These are phyloP conservation scores for Labrus mixtus DNA, from an alignment of 2,113 vertebrate genomes.

Conservation along the genomic window DNA sequence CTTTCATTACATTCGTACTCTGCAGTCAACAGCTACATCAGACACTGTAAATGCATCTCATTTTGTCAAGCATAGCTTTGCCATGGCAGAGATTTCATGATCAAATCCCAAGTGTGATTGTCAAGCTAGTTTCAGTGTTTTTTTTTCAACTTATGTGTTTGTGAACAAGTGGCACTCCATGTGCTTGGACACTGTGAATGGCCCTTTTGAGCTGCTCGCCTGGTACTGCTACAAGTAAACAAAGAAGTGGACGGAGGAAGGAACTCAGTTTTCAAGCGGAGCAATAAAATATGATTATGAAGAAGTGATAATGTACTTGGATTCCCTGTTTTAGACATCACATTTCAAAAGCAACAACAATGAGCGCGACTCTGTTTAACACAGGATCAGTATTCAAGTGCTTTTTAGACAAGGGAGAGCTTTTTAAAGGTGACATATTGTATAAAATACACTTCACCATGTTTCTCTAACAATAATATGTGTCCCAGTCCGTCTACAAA, in stretches of 20 bases:
- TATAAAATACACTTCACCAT: no score
- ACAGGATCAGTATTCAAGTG: not conserved
- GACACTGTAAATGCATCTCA: not conserved
- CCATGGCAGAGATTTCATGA: slow-evolving; percentile 14
- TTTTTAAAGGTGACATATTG: not conserved
- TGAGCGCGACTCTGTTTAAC: not conserved
- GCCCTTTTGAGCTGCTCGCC: not conserved
- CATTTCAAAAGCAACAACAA: not conserved
- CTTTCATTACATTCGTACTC: not conserved
- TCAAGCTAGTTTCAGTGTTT: slow-evolving; percentile 10
- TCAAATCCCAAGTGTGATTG: slow-evolving; percentile 20
- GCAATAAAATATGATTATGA: not conserved
- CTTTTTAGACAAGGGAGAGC: not conserved
- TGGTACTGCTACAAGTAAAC: slow-evolving; percentile 3
- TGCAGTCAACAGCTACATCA: not conserved
- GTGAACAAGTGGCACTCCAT: slow-evolving; percentile 20
- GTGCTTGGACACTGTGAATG: slow-evolving; percentile 2
- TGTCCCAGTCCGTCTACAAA: no score
- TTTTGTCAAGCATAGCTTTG: slow-evolving; percentile 22
- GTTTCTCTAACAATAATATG: no score
- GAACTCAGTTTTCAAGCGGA: not conserved
- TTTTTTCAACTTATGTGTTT: slow-evolving; percentile 14
- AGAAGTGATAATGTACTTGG: not conserved
- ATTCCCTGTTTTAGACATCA: not conserved
- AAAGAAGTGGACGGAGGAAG: not conserved